Percentiles rank a stretch among this genome's conserved stretches.
phyloP scores from a whole-genome alignment of 2,797 vertebrate species.

The Antrozous pallidus region DNA sequence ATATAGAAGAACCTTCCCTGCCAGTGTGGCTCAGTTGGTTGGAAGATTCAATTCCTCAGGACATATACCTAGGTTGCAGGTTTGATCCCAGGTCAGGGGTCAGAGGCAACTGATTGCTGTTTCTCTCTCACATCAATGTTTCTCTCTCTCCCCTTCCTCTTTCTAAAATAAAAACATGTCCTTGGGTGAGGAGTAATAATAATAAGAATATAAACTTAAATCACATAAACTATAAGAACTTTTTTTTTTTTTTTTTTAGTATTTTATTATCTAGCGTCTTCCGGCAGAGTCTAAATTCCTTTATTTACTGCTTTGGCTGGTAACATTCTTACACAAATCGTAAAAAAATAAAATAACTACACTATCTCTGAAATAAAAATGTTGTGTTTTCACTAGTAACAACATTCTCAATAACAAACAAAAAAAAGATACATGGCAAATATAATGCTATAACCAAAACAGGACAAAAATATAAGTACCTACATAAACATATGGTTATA shows the following conservation, averaged over 20 bases:
- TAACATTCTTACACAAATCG: background rate
- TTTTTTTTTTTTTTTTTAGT: background rate
- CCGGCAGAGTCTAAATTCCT: background rate
- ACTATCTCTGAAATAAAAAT: slow-evolving; percentile 2
- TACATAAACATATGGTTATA: background rate
- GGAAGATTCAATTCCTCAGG: background rate
- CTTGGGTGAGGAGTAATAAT: background rate
- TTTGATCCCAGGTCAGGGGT: no score
- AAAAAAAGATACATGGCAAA: slow-evolving; percentile 3
- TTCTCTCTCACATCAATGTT: background rate
- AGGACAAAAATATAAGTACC: slow-evolving; percentile 2
- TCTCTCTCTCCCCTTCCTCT: background rate
- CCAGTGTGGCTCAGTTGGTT: background rate
- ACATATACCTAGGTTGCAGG: no score
- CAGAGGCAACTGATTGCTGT: background rate
- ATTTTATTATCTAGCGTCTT: slow-evolving; percentile 24
- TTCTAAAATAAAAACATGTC: background rate
- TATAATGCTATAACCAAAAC: background rate
- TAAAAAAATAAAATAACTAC: background rate
- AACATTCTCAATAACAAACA: slow-evolving; percentile 16
- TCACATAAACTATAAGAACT: background rate
- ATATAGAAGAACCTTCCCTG: background rate
- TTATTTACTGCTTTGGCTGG: background rate
- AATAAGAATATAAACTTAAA: slow-evolving; percentile 31
- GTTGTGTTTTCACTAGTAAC: slow-evolving; percentile 33